Evolutionary conservation across 1,140 invertebrate species (phyloP).

Genomic region (Temnothorax nylanderi): DNA sequence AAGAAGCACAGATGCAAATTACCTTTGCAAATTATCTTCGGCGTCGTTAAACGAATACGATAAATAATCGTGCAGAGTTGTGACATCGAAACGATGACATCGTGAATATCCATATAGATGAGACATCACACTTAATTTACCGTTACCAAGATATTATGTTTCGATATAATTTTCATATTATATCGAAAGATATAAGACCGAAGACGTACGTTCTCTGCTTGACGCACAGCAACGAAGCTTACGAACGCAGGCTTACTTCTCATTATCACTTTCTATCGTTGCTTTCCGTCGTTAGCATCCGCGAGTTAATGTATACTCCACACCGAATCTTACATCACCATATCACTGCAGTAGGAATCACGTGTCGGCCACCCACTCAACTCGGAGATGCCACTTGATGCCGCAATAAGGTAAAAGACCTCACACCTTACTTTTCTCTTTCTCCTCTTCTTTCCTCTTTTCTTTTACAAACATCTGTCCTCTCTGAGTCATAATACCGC

Average conservation of each 20-base stretch:
- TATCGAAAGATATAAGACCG: background rate
- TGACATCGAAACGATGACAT: background rate
- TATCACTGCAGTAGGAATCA: background rate
- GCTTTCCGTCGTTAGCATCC: background rate
- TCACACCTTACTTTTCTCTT: background rate
- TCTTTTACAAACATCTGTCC: background rate
- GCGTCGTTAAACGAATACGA: background rate
- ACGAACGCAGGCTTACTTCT: background rate
- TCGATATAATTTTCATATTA: background rate
- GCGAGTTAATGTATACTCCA: background rate
- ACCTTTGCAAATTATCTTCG: background rate
- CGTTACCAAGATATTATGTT: background rate
- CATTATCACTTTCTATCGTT: conserved; percentile 14
- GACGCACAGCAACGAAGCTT: background rate
- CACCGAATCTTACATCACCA: conserved; percentile 26
- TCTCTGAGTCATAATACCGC: background rate
- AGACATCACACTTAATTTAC: background rate
- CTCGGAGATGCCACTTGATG: background rate
- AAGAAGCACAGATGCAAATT: conserved; percentile 8
- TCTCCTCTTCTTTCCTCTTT: background rate
- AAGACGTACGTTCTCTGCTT: background rate
- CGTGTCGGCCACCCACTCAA: background rate
- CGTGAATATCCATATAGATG: background rate
- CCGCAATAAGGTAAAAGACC: background rate
- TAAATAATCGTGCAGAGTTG: conserved; percentile 14